A percentile compares a stretch with the other conserved stretches of the same genome.
Evolutionary conservation across 2,113 vertebrate species (phyloP).

Genomic region (Lichenostomus cassidix): DNA sequence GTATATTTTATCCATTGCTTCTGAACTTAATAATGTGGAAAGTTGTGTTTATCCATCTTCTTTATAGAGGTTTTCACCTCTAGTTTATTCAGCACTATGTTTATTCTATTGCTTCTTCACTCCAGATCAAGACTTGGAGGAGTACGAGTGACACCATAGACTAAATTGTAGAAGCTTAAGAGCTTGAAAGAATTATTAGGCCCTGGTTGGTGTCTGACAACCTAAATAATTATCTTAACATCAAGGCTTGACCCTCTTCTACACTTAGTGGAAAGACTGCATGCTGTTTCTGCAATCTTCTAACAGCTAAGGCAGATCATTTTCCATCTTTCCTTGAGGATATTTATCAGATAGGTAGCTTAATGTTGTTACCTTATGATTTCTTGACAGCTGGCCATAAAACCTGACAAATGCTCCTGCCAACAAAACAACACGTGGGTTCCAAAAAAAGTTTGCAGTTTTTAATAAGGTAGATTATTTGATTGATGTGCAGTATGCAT

Average conservation of each 20-base stretch:
- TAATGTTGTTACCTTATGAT: constrained; percentile 6
- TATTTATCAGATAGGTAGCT: constrained; percentile 42
- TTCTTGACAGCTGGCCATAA: constrained; percentile 58
- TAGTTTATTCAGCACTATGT: constrained; percentile 4
- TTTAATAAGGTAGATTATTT: constrained; percentile 51
- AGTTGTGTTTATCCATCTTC: constrained; percentile 18
- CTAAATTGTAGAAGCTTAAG: not conserved
- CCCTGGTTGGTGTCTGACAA: not conserved
- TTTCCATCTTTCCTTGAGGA: not conserved
- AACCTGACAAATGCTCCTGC: constrained; percentile 50
- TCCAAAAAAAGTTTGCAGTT: constrained; percentile 34
- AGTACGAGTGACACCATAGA: not conserved
- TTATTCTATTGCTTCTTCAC: not conserved
- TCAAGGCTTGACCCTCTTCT: not conserved
- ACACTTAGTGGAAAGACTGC: not conserved
- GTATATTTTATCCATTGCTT: not conserved
- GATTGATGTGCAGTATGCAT: constrained; percentile 55
- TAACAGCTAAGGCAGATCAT: not conserved
- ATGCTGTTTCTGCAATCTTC: rapidly evolving
- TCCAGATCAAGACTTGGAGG: not conserved
- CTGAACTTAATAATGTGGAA: not conserved
- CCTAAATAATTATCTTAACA: constrained; percentile 21
- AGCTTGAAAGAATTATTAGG: not conserved
- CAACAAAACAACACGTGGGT: not conserved
- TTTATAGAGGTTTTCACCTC: constrained; percentile 16